Evolutionary conservation across 2,797 vertebrate genomes (phyloP), one percentile per base, ranked within the genome.

Genomic region (Pempheris klunzingeri): DNA sequence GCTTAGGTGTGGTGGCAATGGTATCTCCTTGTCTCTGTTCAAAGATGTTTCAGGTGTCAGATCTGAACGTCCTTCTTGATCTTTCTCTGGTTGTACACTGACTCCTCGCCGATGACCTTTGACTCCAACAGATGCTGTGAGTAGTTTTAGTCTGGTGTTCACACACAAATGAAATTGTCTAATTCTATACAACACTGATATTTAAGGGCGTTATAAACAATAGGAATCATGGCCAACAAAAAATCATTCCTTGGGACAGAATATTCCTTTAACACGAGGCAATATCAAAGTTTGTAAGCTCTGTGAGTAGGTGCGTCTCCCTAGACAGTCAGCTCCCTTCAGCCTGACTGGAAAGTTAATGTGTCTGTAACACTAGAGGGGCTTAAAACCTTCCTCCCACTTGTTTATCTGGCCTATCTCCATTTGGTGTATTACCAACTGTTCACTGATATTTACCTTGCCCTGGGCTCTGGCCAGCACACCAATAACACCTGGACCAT

Each of bases 401-500:
- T 77, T 63, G 64, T 90, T 88, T 82, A 87, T 90, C 81, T 68
- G 69, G 26, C 39, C 52, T n/a, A 71, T 85, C 79, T 87, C 71
- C 49, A 84, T 89, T 83, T 67, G 80, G 69, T 87, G 89, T 83
- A 87, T 80, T 80, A 77, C 71, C 63, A 59, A 86, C 67, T 82
- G 74, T 77, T 77, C 77, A 73, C 71, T 80, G 80, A 84, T 91
- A 88, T 90, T 90, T 90, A 82, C 67, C 65, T 78, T 47, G 80
- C 85, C 76, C 69, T 69, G 44, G 78, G 86, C 84, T 81, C 55
- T 10, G 46, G 66, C 73, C 63, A 86, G 81, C 62, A 77, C 72
- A 77, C 78, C 79, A 90, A 91, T 90, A 92, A 90, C 77, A 82
- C 79, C 68, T 47, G 55, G 71, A 62, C 81, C 74, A 77, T 90